Percentiles rank a stretch among this genome's conserved stretches.
Conservation (phyloP, 2,888 invertebrate genomes). For the Listrodromus nycthemerus region DNA sequence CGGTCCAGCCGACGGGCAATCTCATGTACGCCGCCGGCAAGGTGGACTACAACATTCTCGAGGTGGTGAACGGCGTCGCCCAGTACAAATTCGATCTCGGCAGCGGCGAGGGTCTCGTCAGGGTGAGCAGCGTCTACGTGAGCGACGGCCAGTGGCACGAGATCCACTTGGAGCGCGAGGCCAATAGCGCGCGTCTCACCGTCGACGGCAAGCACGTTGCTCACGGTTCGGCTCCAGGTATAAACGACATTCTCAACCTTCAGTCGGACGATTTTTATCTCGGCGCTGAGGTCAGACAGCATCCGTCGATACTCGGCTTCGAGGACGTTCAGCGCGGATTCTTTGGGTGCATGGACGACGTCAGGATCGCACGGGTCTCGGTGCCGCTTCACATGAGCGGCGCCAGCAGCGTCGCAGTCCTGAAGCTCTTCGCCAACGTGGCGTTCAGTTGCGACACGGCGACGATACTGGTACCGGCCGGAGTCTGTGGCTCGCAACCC, state of each 20-base stretch:
- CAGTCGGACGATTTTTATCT: conserved; percentile 93
- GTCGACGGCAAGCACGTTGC: conserved; percentile 91
- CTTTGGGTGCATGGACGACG: conserved; percentile 95
- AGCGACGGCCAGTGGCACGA: conserved; percentile 95
- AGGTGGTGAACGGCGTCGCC: conserved; percentile 93
- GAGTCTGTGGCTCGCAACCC: conserved; percentile 91
- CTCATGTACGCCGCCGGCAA: conserved; percentile 94
- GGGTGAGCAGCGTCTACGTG: conserved; percentile 91
- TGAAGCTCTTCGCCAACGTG: conserved; percentile 89
- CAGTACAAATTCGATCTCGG: conserved; percentile 97
- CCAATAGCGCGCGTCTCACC: conserved; percentile 91
- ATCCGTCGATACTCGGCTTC: conserved; percentile 90
- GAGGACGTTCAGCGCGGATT: conserved; percentile 94
- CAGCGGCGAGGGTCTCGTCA: conserved; percentile 94
- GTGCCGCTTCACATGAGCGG: conserved; percentile 91
- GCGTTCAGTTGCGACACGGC: conserved; percentile 89
- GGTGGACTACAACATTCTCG: conserved; percentile 95
- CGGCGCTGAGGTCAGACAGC: conserved; percentile 92
- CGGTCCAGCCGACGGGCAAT: conserved; percentile 93
- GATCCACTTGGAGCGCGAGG: conserved; percentile 91
- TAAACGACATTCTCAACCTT: conserved; percentile 93
- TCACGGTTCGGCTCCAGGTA: conserved; percentile 92
- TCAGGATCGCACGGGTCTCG: conserved; percentile 90
- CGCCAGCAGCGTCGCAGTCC: conserved; percentile 87
- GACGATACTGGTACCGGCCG: conserved; percentile 86